Evolutionary conservation across 1,140 invertebrate genomes (phyloP), one percentile per base, ranked within the genome.

Genomic region (Achroia grisella): DNA sequence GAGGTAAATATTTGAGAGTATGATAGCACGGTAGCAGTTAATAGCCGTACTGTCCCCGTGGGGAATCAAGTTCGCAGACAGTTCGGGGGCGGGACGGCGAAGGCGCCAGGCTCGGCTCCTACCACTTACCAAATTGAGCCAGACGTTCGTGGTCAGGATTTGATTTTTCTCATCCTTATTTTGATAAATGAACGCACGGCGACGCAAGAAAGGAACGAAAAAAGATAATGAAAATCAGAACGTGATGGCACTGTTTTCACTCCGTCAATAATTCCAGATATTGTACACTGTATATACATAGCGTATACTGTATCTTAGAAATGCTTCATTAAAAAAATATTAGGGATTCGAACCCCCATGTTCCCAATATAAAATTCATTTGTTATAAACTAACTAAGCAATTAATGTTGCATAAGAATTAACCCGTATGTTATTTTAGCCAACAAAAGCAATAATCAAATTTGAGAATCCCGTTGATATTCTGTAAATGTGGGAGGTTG

Each of bases 41-140:
- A 3, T 23, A 23, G 17, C 17, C 17, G 52, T 48, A 58, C 37
- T 50, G 48, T 66, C 62, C 53, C 56, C 54, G 48, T 39, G 39
- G 49, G 44, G 60, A 3, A 23, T 23, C 17, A 13, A n/a, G 34
- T n/a, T 14, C 8, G 5, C 33, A 12, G 3, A 9, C 30, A 10
- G 59, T 57, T 66, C 67, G 79, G 66, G 34, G 76, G 75, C 75
- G 70, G 71, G 71, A 43, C 63, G 57, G 67, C 65, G 62, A 72
- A 69, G 74, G 71, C 71, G 71, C 70, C 74, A 50, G 60, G 59
- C 74, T 65, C 87, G 86, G 85, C 87, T 88, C 89, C 89, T 90
- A 88, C 87, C 87, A 95, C 95, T 95, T 92, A 97, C 96, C 94
- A 97, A 91, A 89, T 97, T 96, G 70, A 97, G 92, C 96, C 96